Percentiles rank a stretch among this genome's conserved stretches.
Evolutionary conservation across 1,140 invertebrate species (phyloP).

Genomic region (Bombus affinis): DNA sequence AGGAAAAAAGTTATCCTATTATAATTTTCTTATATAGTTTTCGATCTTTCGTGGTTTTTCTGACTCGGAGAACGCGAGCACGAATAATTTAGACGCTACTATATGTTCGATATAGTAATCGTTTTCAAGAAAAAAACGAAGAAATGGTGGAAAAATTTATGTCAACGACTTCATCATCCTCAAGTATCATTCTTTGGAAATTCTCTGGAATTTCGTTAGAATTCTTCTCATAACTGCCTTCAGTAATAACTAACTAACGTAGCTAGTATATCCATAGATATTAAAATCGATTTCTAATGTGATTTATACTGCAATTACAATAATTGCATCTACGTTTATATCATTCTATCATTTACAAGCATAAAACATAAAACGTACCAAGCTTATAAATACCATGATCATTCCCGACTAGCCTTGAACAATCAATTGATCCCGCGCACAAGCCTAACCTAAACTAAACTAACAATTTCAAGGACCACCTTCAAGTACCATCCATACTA

Average conservation of each 20-base stretch:
- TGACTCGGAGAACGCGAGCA: background rate
- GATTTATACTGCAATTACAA: background rate
- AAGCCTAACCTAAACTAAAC: background rate
- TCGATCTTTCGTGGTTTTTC: background rate
- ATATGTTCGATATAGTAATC: background rate
- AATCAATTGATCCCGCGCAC: background rate
- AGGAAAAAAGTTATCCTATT: background rate
- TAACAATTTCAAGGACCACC: background rate
- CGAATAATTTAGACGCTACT: background rate
- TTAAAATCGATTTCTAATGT: background rate
- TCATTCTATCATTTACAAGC: background rate
- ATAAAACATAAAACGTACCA: background rate
- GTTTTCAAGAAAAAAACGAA: background rate
- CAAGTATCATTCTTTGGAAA: background rate
- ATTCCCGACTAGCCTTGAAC: background rate
- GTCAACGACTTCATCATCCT: background rate
- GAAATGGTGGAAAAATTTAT: background rate
- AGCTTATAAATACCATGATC: background rate
- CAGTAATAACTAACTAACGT: background rate
- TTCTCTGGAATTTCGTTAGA: background rate
- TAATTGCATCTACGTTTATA: background rate
- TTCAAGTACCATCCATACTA: background rate
- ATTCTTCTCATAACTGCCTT: background rate
- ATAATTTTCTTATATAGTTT: background rate
- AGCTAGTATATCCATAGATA: background rate